phyloP scores from a whole-genome alignment of 2,113 vertebrate genomes.

The Nycticorax nycticorax region DNA sequence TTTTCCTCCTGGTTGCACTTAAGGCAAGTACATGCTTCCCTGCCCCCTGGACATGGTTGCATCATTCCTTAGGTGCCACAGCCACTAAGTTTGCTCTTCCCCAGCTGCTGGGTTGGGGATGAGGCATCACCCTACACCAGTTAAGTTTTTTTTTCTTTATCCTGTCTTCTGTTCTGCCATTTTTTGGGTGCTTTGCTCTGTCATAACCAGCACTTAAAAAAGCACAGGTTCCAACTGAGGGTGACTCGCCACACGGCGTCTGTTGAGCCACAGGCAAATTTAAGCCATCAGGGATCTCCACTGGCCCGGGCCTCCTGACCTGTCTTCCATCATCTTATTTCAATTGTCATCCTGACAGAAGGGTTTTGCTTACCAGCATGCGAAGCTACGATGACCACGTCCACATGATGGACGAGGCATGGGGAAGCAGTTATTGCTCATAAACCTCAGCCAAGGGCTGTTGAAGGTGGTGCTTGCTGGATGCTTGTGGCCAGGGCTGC shows the following conservation, averaged over 20 bases:
- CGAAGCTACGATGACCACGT: background rate
- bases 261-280: background rate
- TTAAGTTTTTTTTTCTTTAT: background rate
- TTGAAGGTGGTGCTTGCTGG: background rate
- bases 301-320: background rate
- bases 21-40: background rate
- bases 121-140: background rate
- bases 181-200: background rate
- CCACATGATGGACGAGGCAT: background rate
- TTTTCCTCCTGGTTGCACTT: background rate
- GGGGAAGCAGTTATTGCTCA: background rate
- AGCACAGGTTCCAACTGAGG: background rate
- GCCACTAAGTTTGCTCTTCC: background rate
- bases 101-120: background rate
- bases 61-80: background rate
- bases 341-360: background rate
- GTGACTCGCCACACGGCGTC: background rate
- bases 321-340: background rate
- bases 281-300: background rate
- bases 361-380: background rate
- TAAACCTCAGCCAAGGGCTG: background rate
- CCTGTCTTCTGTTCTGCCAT: background rate
- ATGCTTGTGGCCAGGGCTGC: background rate
- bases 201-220: background rate
- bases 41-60: background rate